Conservation (phyloP, 2,797 vertebrate genomes). For the Hemitrygon akajei region DNA sequence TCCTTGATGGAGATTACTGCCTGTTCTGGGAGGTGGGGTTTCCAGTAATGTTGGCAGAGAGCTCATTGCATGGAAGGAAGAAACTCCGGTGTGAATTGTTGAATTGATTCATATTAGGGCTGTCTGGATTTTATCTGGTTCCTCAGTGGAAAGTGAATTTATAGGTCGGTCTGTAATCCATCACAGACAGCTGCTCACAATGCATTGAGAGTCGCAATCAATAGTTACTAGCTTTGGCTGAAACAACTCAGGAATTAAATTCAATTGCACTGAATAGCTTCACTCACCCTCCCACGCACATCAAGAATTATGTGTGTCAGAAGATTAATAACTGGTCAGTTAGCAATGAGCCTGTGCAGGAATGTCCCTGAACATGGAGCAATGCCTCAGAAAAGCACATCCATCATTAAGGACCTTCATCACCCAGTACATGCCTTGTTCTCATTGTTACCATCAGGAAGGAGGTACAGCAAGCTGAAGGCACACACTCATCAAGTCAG, state of each 20-base stretch:
- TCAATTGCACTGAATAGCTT: not conserved
- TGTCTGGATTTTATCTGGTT: not conserved
- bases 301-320: not conserved
- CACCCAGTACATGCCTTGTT: too few species aligned
- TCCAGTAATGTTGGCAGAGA: not conserved
- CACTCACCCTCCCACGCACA: not conserved
- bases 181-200: conserved; percentile 5
- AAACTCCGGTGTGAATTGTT: not conserved
- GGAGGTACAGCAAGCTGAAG: too few species aligned
- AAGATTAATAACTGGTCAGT: not conserved
- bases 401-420: too few species aligned
- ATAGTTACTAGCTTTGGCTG: not conserved
- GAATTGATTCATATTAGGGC: not conserved
- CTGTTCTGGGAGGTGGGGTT: not conserved
- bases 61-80: not conserved
- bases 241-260: not conserved
- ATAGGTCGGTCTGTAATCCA: not conserved
- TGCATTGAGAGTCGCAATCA: not conserved
- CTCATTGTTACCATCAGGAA: too few species aligned
- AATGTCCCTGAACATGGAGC: too few species aligned
- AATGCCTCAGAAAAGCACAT: too few species aligned
- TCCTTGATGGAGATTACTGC: not conserved
- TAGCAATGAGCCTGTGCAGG: too few species aligned
- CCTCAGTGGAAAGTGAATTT: not conserved
- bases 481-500: too few species aligned